These are phyloP conservation scores for Tachyglossus aculeatus DNA, from an alignment of 2,797 vertebrate species.

Conservation along the genomic window DNA sequence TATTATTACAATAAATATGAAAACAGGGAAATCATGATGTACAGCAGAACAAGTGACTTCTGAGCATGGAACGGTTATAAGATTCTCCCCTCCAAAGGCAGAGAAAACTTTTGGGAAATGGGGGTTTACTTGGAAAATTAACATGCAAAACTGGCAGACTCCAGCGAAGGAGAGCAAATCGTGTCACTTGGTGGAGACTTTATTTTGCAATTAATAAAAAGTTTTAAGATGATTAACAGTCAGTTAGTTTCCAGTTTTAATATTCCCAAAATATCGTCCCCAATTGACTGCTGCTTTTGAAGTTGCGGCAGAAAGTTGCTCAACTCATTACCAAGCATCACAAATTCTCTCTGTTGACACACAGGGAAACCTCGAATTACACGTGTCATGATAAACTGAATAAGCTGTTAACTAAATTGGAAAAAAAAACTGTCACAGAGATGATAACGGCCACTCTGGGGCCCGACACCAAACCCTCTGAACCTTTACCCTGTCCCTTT, in stretches of 20 bases:
- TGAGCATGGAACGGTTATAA: neutral
- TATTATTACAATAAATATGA: neutral
- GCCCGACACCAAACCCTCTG: constrained; percentile 14
- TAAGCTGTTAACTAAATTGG: constrained; percentile 67
- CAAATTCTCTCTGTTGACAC: constrained; percentile 64
- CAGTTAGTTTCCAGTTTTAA: constrained; percentile 58
- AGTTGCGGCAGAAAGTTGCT: constrained; percentile 50
- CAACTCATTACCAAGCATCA: constrained; percentile 62
- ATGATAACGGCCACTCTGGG: constrained; percentile 61
- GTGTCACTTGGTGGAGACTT: constrained; percentile 29
- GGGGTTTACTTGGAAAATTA: neutral
- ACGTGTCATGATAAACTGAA: constrained; percentile 70
- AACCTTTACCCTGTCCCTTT: constrained; percentile 54
- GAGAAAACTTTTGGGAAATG: neutral
- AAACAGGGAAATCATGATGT: constrained; percentile 16
- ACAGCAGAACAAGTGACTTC: neutral
- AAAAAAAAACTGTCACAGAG: constrained; percentile 63
- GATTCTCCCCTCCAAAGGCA: neutral
- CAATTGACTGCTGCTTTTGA: constrained; percentile 57
- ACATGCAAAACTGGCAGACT: constrained; percentile 14
- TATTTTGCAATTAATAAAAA: constrained; percentile 42
- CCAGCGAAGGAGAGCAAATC: constrained; percentile 21
- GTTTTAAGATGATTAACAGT: constrained; percentile 52
- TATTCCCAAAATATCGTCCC: constrained; percentile 61
- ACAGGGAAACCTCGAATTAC: constrained; percentile 70